These are phyloP conservation scores for Melipona bicolor DNA, from an alignment of 2,888 invertebrate genomes.

Conservation along the genomic window DNA sequence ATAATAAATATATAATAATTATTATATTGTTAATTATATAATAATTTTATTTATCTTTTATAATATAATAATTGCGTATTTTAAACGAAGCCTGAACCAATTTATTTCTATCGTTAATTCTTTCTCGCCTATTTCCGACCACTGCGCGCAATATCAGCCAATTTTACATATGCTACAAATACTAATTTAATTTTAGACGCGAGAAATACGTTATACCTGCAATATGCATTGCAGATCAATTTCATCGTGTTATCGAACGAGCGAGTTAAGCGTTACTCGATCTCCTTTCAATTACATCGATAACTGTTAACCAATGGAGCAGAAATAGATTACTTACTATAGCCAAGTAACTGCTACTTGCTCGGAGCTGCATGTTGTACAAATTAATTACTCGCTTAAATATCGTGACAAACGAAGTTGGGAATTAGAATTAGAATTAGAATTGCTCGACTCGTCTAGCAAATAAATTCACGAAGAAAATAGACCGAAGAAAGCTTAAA, in stretches of 20 bases:
- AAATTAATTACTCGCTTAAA: not conserved
- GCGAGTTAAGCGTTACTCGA: constrained; percentile 1
- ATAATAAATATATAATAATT: too few relatives aligned
- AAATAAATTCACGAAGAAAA: constrained; percentile 1
- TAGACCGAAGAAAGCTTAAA: not conserved
- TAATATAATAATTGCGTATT: not conserved
- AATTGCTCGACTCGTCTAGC: not conserved
- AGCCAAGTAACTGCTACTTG: not conserved
- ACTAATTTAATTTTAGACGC: not conserved
- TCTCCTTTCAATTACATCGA: constrained; percentile 14
- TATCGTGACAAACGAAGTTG: not conserved
- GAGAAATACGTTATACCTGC: not conserved
- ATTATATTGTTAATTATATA: too few relatives aligned
- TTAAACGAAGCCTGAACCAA: not conserved
- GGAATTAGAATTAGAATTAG: not conserved
- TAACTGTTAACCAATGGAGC: constrained; percentile 6
- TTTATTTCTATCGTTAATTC: not conserved
- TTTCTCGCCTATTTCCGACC: too few relatives aligned
- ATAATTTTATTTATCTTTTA: too few relatives aligned
- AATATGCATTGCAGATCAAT: not conserved
- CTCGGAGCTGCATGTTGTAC: not conserved
- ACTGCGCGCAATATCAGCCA: not conserved
- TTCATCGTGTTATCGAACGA: constrained; percentile 1
- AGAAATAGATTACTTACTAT: not conserved
- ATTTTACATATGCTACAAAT: not conserved